These are phyloP conservation scores for Vesta saturnalis DNA, from an alignment of 2,888 invertebrate genomes.

Conservation along the genomic window DNA sequence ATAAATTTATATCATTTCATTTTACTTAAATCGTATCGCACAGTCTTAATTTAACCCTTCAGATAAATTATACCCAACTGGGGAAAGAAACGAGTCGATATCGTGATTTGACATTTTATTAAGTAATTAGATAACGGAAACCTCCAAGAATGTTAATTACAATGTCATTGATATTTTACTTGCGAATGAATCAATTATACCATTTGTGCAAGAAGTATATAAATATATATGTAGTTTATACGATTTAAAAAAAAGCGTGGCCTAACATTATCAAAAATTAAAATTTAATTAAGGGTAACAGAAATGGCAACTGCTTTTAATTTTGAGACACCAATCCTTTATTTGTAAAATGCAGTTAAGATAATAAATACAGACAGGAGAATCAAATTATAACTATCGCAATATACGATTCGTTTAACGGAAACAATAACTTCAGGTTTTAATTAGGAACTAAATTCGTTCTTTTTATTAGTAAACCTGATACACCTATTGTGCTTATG, in stretches of 20 bases:
- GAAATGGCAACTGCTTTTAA: no score
- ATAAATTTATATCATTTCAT: neutral
- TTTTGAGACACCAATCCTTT: no score
- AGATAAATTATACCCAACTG: constrained; percentile 16
- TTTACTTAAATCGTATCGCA: constrained; percentile 6
- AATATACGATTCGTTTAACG: neutral
- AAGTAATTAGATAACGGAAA: constrained; percentile 23
- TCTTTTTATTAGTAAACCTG: neutral
- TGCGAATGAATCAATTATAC: neutral
- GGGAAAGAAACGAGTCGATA: constrained; percentile 19
- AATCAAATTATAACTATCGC: neutral
- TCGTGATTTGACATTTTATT: constrained; percentile 17
- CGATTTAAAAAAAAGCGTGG: no score
- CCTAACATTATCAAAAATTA: no score
- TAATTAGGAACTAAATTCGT: neutral
- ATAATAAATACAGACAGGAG: neutral
- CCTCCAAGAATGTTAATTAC: constrained; percentile 6
- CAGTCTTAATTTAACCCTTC: constrained; percentile 12
- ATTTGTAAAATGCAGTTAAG: no score
- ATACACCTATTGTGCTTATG: neutral
- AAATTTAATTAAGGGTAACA: no score
- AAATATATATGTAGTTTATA: no score
- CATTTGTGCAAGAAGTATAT: no score
- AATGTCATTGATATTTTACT: neutral
- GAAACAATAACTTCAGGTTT: neutral